Conservation (phyloP, 2,888 invertebrate species). For the Phorcus lineatus region DNA sequence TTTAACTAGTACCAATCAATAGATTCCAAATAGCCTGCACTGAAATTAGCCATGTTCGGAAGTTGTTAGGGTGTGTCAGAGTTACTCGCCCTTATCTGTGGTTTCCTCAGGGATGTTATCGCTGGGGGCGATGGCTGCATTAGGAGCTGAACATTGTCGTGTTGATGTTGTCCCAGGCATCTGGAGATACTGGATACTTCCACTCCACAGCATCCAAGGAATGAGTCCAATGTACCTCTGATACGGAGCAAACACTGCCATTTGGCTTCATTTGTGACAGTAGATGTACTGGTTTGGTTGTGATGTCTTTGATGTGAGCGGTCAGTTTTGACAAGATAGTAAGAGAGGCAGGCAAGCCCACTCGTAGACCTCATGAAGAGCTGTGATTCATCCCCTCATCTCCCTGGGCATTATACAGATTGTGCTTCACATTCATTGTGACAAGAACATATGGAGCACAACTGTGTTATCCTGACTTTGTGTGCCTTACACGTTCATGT, state of each 20-base stretch:
- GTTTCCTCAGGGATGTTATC: neutral
- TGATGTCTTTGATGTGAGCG: neutral
- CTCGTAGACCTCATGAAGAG: no score
- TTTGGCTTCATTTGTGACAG: neutral
- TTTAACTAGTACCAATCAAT: no score
- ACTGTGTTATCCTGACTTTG: no score
- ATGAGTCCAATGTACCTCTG: neutral
- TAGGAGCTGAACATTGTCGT: neutral
- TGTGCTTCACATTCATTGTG: no score
- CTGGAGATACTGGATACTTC: neutral
- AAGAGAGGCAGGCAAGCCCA: no score
- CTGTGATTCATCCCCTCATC: no score
- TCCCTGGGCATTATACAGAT: no score
- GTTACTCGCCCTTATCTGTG: neutral
- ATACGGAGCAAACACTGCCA: neutral
- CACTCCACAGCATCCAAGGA: neutral
- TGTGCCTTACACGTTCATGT: no score
- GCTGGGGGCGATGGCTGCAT: neutral
- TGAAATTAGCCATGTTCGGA: neutral
- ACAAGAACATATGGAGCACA: no score
- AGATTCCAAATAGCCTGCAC: no score
- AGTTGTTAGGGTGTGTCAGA: neutral
- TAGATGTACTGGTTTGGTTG: neutral
- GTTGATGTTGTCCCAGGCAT: neutral
- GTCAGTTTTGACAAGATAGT: no score